A percentile compares a stretch with the other conserved stretches of the same genome.
Conservation (phyloP, 2,888 invertebrate species). For the Mesochorus sp. region DNA sequence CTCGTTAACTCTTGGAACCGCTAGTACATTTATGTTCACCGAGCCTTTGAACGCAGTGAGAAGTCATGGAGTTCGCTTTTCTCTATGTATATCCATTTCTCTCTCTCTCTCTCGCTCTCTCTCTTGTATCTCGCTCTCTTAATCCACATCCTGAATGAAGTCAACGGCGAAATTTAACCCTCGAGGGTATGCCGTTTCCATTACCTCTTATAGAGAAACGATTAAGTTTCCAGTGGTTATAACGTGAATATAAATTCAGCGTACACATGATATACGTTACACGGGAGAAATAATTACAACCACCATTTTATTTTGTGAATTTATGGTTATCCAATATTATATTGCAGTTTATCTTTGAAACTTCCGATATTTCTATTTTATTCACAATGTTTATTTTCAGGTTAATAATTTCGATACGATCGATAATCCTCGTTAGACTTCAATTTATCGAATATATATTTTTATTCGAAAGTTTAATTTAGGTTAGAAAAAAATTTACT, state of each 20-base stretch:
- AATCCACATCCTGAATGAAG: background rate
- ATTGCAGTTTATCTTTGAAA: too few species aligned
- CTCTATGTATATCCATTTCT: conserved; percentile 29
- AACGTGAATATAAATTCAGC: conserved; percentile 29
- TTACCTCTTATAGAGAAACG: conserved; percentile 51
- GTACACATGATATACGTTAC: conserved; percentile 17
- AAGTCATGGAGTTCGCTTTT: conserved; percentile 37
- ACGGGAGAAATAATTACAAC: conserved; percentile 30
- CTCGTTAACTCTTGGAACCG: conserved; percentile 59
- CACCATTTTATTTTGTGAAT: conserved; percentile 13
- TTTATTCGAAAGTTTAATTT: too few species aligned
- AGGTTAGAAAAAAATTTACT: too few species aligned
- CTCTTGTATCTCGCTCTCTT: background rate
- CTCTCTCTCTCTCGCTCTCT: background rate
- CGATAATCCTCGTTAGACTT: too few species aligned
- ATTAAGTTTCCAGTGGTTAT: conserved; percentile 37
- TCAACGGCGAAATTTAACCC: conserved; percentile 46
- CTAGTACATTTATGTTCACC: conserved; percentile 54
- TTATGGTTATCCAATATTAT: too few species aligned
- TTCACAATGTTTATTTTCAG: too few species aligned
- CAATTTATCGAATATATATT: too few species aligned
- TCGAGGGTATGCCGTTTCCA: conserved; percentile 52
- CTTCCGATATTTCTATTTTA: too few species aligned
- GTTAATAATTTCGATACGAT: too few species aligned
- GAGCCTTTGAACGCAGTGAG: conserved; percentile 21